These are phyloP conservation scores for Clavelina lepadiformis DNA, from an alignment of 23 tunicate genomes.

Conservation along the genomic window DNA sequence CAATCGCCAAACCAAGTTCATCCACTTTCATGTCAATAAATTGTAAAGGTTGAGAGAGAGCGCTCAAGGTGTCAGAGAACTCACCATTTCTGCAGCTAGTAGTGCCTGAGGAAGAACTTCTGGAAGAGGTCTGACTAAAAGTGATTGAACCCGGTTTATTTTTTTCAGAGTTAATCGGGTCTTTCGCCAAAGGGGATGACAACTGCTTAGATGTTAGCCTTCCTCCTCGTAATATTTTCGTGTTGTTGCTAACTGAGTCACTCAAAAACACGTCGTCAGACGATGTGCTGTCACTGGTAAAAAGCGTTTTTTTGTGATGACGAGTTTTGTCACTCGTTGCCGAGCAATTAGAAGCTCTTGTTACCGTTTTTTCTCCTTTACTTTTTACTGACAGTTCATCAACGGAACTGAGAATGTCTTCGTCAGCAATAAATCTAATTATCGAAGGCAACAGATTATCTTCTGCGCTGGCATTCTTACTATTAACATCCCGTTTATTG, in stretches of 20 bases:
- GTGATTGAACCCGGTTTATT: too few relatives aligned
- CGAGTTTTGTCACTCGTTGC: background rate
- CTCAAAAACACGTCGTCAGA: conserved; percentile 13
- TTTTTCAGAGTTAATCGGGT: too few relatives aligned
- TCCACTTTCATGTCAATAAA: too few relatives aligned
- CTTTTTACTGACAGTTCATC: background rate
- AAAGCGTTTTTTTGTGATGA: background rate
- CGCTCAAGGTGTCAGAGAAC: too few relatives aligned
- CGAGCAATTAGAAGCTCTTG: background rate
- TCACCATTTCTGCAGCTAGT: background rate
- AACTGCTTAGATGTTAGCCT: too few relatives aligned
- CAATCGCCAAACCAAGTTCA: too few relatives aligned
- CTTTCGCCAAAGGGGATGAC: too few relatives aligned
- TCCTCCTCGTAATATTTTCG: too few relatives aligned
- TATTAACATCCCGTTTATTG: background rate
- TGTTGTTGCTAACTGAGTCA: too few relatives aligned
- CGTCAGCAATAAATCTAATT: background rate
- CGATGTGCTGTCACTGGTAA: background rate
- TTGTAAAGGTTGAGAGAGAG: too few relatives aligned
- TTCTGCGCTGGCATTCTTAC: background rate
- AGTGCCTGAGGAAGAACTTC: background rate
- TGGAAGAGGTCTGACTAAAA: too few relatives aligned
- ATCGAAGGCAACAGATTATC: background rate
- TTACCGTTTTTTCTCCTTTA: too few relatives aligned
- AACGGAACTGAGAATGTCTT: background rate